These are phyloP conservation scores for Pteropus rufus DNA, from an alignment of 2,797 vertebrate genomes.

Conservation along the genomic window DNA sequence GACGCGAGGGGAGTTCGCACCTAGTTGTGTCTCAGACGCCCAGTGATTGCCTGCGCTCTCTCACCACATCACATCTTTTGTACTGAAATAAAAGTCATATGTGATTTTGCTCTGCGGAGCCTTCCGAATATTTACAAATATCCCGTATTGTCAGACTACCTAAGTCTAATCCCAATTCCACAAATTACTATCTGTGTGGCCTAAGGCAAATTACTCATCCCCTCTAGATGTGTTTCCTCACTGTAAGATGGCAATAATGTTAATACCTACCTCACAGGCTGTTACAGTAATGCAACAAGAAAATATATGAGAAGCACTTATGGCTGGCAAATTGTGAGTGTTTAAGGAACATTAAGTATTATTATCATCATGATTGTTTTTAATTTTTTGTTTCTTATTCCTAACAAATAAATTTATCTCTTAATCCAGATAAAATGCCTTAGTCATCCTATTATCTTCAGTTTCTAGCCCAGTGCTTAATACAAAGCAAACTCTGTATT, in stretches of 20 bases:
- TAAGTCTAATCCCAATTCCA: neutral
- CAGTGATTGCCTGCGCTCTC: fast-evolving
- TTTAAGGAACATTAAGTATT: neutral
- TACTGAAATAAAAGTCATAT: neutral
- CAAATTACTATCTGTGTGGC: neutral
- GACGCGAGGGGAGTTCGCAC: fast-evolving
- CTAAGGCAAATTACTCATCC: neutral
- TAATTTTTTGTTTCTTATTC: neutral
- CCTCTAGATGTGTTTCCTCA: neutral
- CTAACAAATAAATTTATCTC: neutral
- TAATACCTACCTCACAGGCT: neutral
- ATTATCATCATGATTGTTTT: neutral
- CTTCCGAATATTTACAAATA: neutral
- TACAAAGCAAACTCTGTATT: neutral
- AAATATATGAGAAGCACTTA: neutral
- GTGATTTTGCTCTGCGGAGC: neutral
- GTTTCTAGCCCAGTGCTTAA: neutral
- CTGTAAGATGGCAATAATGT: neutral
- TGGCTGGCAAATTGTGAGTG: neutral
- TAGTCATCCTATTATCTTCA: neutral
- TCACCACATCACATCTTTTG: neutral
- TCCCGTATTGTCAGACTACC: neutral
- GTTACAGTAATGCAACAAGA: neutral
- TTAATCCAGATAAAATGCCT: neutral
- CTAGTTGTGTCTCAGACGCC: neutral